Base-by-base conservation (phyloP, 2,797 vertebrate species). In the Galagoides demidoff region DNA sequence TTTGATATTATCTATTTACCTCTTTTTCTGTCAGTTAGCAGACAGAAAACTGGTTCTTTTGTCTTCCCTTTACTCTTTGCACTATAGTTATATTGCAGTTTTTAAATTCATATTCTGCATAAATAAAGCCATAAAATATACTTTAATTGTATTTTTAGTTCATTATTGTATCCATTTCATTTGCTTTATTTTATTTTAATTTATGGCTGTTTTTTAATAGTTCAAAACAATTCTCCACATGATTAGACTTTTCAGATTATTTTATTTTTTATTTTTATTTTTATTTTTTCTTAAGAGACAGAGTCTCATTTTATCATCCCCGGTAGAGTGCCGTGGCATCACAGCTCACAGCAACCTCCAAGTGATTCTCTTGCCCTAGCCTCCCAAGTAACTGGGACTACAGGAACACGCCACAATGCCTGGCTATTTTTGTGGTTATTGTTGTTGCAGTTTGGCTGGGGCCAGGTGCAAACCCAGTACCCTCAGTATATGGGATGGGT, bases 81-180 rank as follows among this genome's bases (percentile, higher is more conserved):
- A 20, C 17, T 23, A 34, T 71, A 84, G 17, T 90, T 84, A 4
- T 70, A 52, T 85, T 23, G 87, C 45, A 96, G 1, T 87, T 94
- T 89, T 95, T 92, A 89, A 79, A 91, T 71, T n/a, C 23, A 14
- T 76, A 55, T 37, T 81, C 23, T 89, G 6, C 78, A 19, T 87
- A 90, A 81, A 73, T 96, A 66, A 39, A 82, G 22, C 16, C 34
- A 27, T 89, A 83, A 88, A 92, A 12, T 85, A 73, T 64, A 55
- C 13, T 71, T 89, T 85, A 92, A 73, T 90, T 97, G 49, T 87
- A 10, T 57, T 86, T 39, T 76, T 31, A 89, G 29, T 87, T 90
- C 82, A 55, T 90, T 82, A 49, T 94, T 94, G 13, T 52, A 43
- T 78, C 22, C 31, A 3, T 49, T 88, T 92, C 61, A 55, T n/a